Base-by-base conservation (phyloP, 2,888 invertebrate genomes). In the Mythimna vitellina region DNA sequence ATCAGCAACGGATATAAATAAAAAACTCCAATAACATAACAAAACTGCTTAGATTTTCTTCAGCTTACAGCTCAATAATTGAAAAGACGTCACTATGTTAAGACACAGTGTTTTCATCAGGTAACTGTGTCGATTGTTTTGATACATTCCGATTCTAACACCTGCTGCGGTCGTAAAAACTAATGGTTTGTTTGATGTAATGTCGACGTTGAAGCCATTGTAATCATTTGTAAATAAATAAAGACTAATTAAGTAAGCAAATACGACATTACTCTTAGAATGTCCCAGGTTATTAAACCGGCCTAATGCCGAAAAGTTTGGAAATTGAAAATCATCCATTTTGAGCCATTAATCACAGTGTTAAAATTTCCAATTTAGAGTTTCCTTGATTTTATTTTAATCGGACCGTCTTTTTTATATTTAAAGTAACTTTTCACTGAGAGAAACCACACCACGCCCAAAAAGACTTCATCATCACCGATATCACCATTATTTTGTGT, bases 171-270 rank as follows among this genome's bases (percentile, higher is more conserved):
- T 61, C 42, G 60, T 60, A 60, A 53, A 71, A 71, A 42, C n/a
- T 0, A 32, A 57, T 53, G 53, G 38, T 12, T 29, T 14, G 20
- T 42, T 42, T 42, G 42, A 14, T 8, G 5, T 14, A 32, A 7
- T 17, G 14, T 20, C 12, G 8, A 49, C n/a, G 12, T 14, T 35
- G 12, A 20, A 57, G 25, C 10, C 32, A n/a, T 20, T 38, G 6
- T 63, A 25, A 70, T 73, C 42, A 62, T 63, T 58, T 20, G 7
- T 14, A 58, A 42, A 70, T 42, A 46, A 58, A 57, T 22, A 32
- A 60, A 38, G 25, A 20, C 8, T 12, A 25, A 42, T 14, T 6
- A 46, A 54, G 35, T 22, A 4, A 38, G 60, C 17, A 38, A 54
- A 69, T 17, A 54, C 38, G 10, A 64, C n/a, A 29, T 53, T 38